Evolutionary conservation across 2,113 vertebrate genomes (phyloP).

Genomic region (Syngnathoides biaculeatus): DNA sequence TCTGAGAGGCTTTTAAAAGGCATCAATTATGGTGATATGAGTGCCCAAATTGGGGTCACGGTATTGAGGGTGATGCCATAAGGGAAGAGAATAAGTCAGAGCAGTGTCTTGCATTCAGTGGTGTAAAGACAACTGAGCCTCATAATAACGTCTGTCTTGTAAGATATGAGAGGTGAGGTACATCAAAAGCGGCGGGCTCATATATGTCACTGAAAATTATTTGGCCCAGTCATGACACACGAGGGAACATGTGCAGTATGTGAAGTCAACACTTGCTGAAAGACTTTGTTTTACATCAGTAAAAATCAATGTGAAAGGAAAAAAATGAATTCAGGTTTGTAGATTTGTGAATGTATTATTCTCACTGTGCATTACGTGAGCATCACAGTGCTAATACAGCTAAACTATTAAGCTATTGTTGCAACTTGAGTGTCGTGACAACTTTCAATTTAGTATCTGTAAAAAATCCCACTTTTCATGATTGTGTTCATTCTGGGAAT

Average conservation of each 20-base stretch:
- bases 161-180: background rate
- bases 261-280: conserved; percentile 36
- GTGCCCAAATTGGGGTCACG: conserved; percentile 21
- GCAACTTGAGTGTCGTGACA: background rate
- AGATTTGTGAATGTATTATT: background rate
- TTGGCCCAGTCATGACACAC: conserved; percentile 29
- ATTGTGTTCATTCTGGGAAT: conserved; percentile 9
- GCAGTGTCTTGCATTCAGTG: conserved; percentile 12
- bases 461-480: conserved; percentile 23
- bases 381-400: no score
- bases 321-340: background rate
- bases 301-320: conserved; percentile 1
- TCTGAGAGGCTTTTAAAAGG: conserved; percentile 34
- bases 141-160: background rate
- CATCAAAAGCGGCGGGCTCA: conserved; percentile 8
- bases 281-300: conserved; percentile 10
- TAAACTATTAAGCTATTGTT: background rate
- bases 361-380: background rate
- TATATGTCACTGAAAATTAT: conserved; percentile 31
- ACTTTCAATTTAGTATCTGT: no score
- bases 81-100: conserved; percentile 26
- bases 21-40: conserved; percentile 20
- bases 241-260: conserved; percentile 1
- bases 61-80: conserved; percentile 1
- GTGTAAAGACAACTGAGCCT: background rate